Evolutionary conservation across 2,113 vertebrate genomes (phyloP).

Genomic region (Mobula birostris): DNA sequence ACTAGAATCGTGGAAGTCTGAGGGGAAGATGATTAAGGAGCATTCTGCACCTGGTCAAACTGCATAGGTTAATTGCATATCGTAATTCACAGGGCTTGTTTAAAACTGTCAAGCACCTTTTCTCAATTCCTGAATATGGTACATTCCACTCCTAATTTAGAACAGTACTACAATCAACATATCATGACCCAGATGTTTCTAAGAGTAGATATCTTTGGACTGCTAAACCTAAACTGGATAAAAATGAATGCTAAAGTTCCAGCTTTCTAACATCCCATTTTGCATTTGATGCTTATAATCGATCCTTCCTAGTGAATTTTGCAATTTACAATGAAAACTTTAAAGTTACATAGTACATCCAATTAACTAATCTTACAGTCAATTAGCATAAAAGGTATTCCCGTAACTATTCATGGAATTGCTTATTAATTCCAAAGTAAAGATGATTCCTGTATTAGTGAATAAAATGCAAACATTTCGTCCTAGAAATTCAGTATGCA

Average conservation of each 20-base stretch:
- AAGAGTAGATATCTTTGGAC: neutral
- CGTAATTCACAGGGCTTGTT: too few relatives aligned
- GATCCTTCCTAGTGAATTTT: neutral
- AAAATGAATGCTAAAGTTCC: neutral
- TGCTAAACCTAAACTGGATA: neutral
- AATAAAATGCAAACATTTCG: neutral
- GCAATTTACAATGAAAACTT: neutral
- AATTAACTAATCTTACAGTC: neutral
- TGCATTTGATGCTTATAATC: neutral
- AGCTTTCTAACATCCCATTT: neutral
- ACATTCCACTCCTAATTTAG: constrained; percentile 22
- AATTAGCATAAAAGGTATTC: neutral
- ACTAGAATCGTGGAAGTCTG: too few relatives aligned
- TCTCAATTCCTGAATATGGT: neutral
- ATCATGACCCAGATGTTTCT: neutral
- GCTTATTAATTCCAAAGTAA: neutral
- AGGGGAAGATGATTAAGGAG: too few relatives aligned
- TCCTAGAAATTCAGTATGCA: neutral
- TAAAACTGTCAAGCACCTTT: neutral
- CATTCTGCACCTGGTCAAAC: too few relatives aligned
- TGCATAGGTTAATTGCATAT: too few relatives aligned
- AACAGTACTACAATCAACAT: neutral
- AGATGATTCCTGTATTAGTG: neutral
- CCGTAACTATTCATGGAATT: too few relatives aligned
- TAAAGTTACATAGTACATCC: neutral